Percentiles rank a stretch among this genome's conserved stretches.
phyloP scores from a whole-genome alignment of 2,113 vertebrate genomes.

The Cyanistes caeruleus region DNA sequence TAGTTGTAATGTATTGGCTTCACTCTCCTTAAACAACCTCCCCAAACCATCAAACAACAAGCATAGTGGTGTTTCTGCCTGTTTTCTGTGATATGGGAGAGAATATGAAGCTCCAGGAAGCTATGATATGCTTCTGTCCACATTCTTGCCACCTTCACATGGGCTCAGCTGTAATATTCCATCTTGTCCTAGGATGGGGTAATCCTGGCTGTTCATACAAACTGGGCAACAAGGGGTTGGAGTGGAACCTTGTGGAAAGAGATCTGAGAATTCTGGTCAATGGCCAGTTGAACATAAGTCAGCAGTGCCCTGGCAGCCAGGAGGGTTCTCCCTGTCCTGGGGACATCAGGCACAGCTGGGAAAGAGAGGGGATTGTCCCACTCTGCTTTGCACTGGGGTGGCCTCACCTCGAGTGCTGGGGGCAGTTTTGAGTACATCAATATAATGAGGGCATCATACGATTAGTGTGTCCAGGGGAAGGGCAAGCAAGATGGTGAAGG shows the following conservation, averaged over 20 bases:
- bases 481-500: background rate
- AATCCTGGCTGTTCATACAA: background rate
- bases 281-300: background rate
- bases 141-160: fast-evolving
- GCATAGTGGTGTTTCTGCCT: background rate
- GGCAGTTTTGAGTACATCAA: background rate
- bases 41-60: background rate
- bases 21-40: background rate
- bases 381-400: background rate
- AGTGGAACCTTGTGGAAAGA: background rate
- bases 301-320: background rate
- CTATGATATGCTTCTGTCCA: background rate
- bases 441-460: background rate
- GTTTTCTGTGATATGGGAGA: background rate
- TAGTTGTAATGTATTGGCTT: background rate
- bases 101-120: background rate
- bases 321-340: background rate
- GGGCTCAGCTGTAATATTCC: background rate
- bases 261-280: background rate
- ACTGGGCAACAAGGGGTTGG: background rate
- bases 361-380: background rate
- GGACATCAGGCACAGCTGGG: background rate
- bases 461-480: background rate
- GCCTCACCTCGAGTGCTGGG: background rate
- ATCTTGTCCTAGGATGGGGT: background rate